A percentile compares a stretch with the other conserved stretches of the same genome.
Evolutionary conservation across 2,888 invertebrate genomes (phyloP).

Genomic region (Watsonalla cultraria): DNA sequence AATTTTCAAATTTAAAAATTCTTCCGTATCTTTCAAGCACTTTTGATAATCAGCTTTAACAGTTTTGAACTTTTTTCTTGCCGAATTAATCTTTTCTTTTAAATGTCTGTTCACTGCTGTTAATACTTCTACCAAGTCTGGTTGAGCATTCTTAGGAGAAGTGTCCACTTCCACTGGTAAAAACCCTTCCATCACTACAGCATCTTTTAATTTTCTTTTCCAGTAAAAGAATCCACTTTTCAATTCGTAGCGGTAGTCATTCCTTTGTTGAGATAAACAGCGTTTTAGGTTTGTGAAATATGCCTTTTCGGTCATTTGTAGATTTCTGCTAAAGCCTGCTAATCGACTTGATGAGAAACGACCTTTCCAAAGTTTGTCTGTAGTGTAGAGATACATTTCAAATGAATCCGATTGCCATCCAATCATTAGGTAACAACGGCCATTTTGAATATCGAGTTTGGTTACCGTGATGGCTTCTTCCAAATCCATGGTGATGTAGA

Average conservation of each 20-base stretch:
- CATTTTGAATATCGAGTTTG: slow-evolving; percentile 37
- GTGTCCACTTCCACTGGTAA: slow-evolving; percentile 46
- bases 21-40: slow-evolving; percentile 53
- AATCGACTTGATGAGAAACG: slow-evolving; percentile 50
- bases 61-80: slow-evolving; percentile 29
- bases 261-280: slow-evolving; percentile 40
- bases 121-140: slow-evolving; percentile 48
- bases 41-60: slow-evolving; percentile 46
- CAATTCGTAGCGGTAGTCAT: slow-evolving; percentile 50
- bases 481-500: slow-evolving; percentile 36
- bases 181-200: slow-evolving; percentile 51
- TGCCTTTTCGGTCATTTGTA: slow-evolving; percentile 37
- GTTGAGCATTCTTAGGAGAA: slow-evolving; percentile 27
- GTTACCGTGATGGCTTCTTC: slow-evolving; percentile 49
- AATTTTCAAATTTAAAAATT: slow-evolving; percentile 56
- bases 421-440: slow-evolving; percentile 43
- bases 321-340: slow-evolving; percentile 48
- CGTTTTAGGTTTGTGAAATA: slow-evolving; percentile 39
- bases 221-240: slow-evolving; percentile 61
- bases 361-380: slow-evolving; percentile 51
- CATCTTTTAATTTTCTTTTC: slow-evolving; percentile 42
- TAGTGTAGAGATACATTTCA: slow-evolving; percentile 45
- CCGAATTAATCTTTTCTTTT: slow-evolving; percentile 30
- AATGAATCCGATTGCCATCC: slow-evolving; percentile 53
- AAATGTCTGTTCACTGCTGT: slow-evolving; percentile 44